phyloP scores from a whole-genome alignment of 2,888 invertebrate species.

The Aelia acuminata region DNA sequence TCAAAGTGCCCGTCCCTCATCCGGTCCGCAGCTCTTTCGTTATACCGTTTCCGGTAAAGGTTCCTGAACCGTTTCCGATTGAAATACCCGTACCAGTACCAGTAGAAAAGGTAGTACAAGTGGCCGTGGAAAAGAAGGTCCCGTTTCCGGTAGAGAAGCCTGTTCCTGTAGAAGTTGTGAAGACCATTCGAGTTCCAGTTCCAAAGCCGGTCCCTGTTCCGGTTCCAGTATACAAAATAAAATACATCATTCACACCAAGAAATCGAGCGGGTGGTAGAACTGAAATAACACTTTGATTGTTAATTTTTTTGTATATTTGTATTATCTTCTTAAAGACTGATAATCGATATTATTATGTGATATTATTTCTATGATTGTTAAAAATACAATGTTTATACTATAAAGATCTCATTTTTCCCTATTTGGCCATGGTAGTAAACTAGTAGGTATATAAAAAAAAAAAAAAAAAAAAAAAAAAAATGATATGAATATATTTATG shows the following conservation, averaged over 20 bases:
- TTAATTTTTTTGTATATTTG: neutral
- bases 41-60: constrained; percentile 65
- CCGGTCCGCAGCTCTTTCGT: constrained; percentile 64
- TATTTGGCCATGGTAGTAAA: too few species aligned
- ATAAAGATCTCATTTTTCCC: too few species aligned
- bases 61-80: constrained; percentile 65
- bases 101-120: constrained; percentile 66
- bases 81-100: constrained; percentile 66
- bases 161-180: constrained; percentile 66
- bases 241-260: constrained; percentile 66
- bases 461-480: too few species aligned
- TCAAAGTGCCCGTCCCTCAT: constrained; percentile 62
- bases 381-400: neutral
- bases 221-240: constrained; percentile 66
- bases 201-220: constrained; percentile 67
- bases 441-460: too few species aligned
- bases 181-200: constrained; percentile 67
- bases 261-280: constrained; percentile 59
- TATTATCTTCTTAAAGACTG: neutral
- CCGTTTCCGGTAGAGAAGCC: constrained; percentile 67
- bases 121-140: constrained; percentile 67
- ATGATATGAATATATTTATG: too few species aligned
- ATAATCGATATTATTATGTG: neutral
- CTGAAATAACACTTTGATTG: neutral
- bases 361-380: neutral